Evolutionary conservation across 2,888 invertebrate genomes (phyloP), one percentile per base, ranked within the genome.

Genomic region (Troides aeacus): DNA sequence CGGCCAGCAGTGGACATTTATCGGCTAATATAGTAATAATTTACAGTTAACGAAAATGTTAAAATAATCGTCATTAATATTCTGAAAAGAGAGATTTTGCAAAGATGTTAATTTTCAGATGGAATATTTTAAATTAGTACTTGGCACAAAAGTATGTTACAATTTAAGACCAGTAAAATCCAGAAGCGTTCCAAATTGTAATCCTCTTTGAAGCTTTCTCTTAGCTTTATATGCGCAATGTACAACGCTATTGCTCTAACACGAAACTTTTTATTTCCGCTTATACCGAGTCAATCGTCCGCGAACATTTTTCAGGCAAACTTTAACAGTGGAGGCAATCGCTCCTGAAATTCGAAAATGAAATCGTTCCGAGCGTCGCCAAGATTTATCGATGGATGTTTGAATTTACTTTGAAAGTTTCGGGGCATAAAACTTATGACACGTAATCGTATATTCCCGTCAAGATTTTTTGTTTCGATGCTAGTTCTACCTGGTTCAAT

Each of bases 321-420:
- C 90, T 92, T 92, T 91, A 92, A 92, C 92, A 92, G 90, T 90
- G 86, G 90, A 89, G 89, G 90, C 91, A 92, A 92, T 92, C 91
- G 92, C 85, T 92, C 89, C 92, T 90, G 92, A 92, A 92, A 92
- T 92, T 90, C 92, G 92, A 92, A 92, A 92, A 92, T 92, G 92
- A 92, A 92, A 92, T 91, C 92, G 91, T 90, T 88, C 87, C 83
- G 85, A 90, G 90, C 90, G 90, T 90, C 92, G 89, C 92, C 87
- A 89, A 92, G 92, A 92, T 92, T 92, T 92, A 92, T 92, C 89
- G 92, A 90, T 91, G 87, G 86, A 91, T 90, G 91, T 89, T 92
- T 90, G 86, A 90, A 91, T 92, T 91, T 91, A 90, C 91, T 92
- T 91, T 87, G 86, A 89, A 92, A 91, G 88, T 92, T 90, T 90